Conservation (phyloP, 2,113 vertebrate species). For the Lota lota region DNA sequence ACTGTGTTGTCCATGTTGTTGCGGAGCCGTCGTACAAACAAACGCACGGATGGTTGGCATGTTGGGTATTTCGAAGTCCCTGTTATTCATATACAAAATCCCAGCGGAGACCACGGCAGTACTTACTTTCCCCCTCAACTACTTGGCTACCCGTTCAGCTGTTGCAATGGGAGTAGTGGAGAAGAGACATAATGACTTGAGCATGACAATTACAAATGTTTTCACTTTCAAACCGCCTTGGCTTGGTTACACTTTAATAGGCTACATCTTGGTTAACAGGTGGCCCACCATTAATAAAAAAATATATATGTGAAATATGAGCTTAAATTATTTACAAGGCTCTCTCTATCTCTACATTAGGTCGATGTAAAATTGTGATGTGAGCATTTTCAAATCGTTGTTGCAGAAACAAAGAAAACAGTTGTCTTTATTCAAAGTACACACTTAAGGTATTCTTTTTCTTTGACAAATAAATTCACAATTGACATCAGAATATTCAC, state of each 20-base stretch:
- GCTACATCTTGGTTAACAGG: neutral
- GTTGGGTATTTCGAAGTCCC: constrained; percentile 58
- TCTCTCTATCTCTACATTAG: too few species aligned
- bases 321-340: too few species aligned
- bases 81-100: constrained; percentile 44
- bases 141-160: too few species aligned
- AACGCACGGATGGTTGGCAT: constrained; percentile 42
- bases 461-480: constrained; percentile 16
- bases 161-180: too few species aligned
- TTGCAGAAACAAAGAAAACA: neutral
- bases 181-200: too few species aligned
- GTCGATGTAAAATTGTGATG: too few species aligned
- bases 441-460: constrained; percentile 20
- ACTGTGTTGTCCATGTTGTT: constrained; percentile 22
- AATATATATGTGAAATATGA: neutral
- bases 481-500: neutral
- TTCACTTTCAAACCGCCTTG: too few species aligned
- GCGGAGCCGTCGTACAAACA: neutral
- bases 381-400: neutral
- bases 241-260: too few species aligned
- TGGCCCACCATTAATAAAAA: neutral
- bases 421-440: constrained; percentile 37
- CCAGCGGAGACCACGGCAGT: constrained; percentile 20
- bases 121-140: neutral
- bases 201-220: too few species aligned